Conservation (phyloP, 2,797 vertebrate genomes). For the Micropoecilia bifurca region DNA sequence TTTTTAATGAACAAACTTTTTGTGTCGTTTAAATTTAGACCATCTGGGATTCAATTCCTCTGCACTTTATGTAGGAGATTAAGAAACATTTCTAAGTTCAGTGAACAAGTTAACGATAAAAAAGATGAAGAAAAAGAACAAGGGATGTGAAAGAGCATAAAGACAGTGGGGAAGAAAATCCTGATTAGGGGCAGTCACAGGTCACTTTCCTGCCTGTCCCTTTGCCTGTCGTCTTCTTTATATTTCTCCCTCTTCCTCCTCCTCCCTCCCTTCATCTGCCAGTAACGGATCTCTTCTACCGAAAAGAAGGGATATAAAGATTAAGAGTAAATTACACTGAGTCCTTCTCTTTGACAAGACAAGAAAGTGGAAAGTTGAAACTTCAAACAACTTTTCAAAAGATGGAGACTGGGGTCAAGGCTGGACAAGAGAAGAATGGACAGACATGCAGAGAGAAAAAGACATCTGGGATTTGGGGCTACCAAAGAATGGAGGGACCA, state of each 20-base stretch:
- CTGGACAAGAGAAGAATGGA: slow-evolving; percentile 44
- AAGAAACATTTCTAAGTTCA: slow-evolving; percentile 36
- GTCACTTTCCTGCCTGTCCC: slow-evolving; percentile 52
- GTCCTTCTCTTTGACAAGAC: slow-evolving; percentile 66
- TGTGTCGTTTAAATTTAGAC: slow-evolving; percentile 25
- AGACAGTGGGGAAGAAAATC: slow-evolving; percentile 40
- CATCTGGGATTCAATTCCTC: slow-evolving; percentile 17
- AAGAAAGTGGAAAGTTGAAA: slow-evolving; percentile 58
- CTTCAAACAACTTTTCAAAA: slow-evolving; percentile 74
- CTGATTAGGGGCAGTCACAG: slow-evolving; percentile 69
- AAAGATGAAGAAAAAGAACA: slow-evolving; percentile 27
- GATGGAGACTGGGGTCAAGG: slow-evolving; percentile 50
- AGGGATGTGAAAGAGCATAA: slow-evolving; percentile 41
- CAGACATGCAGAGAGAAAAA: slow-evolving; percentile 27
- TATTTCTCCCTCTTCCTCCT: slow-evolving; percentile 7
- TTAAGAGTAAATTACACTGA: slow-evolving; percentile 77
- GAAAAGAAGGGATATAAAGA: slow-evolving; percentile 74
- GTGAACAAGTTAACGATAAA: slow-evolving; percentile 29
- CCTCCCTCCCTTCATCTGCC: slow-evolving; percentile 27
- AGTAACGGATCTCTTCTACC: slow-evolving; percentile 60
- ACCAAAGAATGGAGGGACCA: slow-evolving; percentile 35
- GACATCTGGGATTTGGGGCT: slow-evolving; percentile 57
- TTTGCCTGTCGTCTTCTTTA: slow-evolving; percentile 21
- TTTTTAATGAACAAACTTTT: slow-evolving; percentile 14
- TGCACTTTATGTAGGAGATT: slow-evolving; percentile 38